Evolutionary conservation across 92 coral and sea anemone genomes (phyloP).

Genomic region (Umimayanthus chanpuru): DNA sequence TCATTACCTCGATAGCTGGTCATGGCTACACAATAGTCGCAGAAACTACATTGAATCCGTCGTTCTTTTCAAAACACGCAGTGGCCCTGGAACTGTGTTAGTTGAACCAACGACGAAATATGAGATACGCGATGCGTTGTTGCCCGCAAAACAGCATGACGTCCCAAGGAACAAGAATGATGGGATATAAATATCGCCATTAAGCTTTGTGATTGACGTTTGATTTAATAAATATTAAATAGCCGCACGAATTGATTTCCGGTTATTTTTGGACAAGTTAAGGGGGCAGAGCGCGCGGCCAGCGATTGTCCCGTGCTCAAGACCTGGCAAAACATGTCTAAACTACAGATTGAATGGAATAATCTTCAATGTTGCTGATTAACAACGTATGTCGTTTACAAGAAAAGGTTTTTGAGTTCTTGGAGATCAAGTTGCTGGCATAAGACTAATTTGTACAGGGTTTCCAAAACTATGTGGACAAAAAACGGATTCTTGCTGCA

Average conservation of each 20-base stretch:
- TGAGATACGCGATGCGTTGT: constrained; percentile 22
- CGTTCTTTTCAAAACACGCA: constrained; percentile 31
- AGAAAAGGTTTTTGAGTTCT: background rate
- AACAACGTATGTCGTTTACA: too few relatives aligned
- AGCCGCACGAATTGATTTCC: constrained; percentile 17
- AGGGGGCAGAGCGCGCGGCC: background rate
- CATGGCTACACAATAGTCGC: background rate
- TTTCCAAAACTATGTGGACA: too few relatives aligned
- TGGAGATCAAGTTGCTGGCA: background rate
- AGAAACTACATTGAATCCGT: background rate
- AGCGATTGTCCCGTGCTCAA: background rate
- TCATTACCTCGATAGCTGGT: background rate
- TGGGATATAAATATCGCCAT: constrained; percentile 27
- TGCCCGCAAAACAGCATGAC: constrained; percentile 25
- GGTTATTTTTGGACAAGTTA: background rate
- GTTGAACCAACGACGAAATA: constrained; percentile 24
- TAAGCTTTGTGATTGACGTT: constrained; percentile 24
- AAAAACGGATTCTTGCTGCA: too few relatives aligned
- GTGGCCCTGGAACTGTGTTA: background rate
- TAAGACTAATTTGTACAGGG: too few relatives aligned
- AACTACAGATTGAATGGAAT: background rate
- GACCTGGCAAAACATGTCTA: background rate
- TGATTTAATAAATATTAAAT: background rate
- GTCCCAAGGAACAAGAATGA: constrained; percentile 21
- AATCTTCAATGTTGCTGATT: too few relatives aligned